Evolutionary conservation across 2,888 invertebrate genomes (phyloP), one percentile per base, ranked within the genome.

Genomic region (Cantharis rustica): DNA sequence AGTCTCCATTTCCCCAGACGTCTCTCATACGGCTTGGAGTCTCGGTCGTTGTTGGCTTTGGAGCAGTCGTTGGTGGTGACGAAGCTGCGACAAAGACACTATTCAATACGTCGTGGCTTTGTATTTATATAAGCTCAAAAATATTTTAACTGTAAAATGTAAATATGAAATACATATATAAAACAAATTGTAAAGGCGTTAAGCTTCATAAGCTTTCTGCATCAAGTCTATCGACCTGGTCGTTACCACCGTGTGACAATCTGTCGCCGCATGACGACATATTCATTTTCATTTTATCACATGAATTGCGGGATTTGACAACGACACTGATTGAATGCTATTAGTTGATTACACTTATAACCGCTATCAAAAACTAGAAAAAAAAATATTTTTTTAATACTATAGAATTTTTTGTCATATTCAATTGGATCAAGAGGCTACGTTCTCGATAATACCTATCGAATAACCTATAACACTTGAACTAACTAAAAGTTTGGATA

Each of bases 31-130:
- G 84, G 81, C 88, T 89, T 75, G 89, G 87, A 78, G 91, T 89
- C 83, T 91, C 91, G 74, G 93, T 93, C 76, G 94, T 95, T 78
- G 93, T 92, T 68, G 95, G 94, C 85, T 92, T 93, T 75, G 95
- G 93, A 81, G 94, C 93, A 71, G 95, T 95, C 75, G 95, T 95
- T 70, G 95, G 95, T 73, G 95, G 95, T 81, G 93, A 92, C 47
- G 95, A 95, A 84, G 93, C 95, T 95, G 88, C 86, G 87, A 88
- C 86, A 88, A 86, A 86, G 85, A 84, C 81, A 84, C 82, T 81
- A 82, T 71, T 78, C 23, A 82, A 83, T 80, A 79, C 79, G 81
- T 66, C 64, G 64, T 17, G 47, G 47, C 47, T 47, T 47, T 47
- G 47, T 47, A 47, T 2, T 47, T 47, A 47, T n/a, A n/a, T 47